Base-by-base conservation (phyloP, 2,888 invertebrate genomes). In the Parnassius smintheus region DNA sequence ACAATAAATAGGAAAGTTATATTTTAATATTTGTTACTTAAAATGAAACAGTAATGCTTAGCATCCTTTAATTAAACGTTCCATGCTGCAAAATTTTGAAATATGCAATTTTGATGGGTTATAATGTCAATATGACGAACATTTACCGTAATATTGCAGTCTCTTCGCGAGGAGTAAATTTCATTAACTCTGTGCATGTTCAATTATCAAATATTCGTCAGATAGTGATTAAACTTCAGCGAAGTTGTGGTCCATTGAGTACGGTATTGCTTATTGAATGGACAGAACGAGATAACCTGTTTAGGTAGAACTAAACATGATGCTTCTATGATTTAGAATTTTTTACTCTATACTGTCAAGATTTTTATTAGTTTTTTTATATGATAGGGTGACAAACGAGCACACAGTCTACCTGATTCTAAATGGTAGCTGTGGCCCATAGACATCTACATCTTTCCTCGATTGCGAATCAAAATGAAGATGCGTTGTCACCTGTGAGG, bases 181-280 rank as follows among this genome's bases (percentile, higher is more conserved):
- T 85, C 80, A 88, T 88, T 86, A 88, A 73, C 78, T 75, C 72
- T 66, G 82, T 75, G 79, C 88, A 85, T 86, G 88, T 87, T 82
- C 88, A 87, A 88, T 88, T 85, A 88, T 76, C 75, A 78, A 72
- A 69, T 76, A 74, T 75, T 73, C 72, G 70, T 74, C 76, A 74
- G 75, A 65, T 72, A 69, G 72, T 72, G 80, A 74, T 76, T 77
- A 78, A 66, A 66, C 68, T 68, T 66, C 63, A 66, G 72, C 72
- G 76, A 79, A 78, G 77, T 66, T 69, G 66, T 68, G 68, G 68
- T 35, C 66, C 69, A 59, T 68, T 72, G 71, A 72, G 74, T 72
- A 74, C 72, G 72, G 72, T 42, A 63, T 66, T 70, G 71, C 72
- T 75, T 72, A 71, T 72, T 72, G 72, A 72, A 76, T 76, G 73